phyloP scores from a whole-genome alignment of 2,797 vertebrate species.

The Schizopygopsis malacanthus region DNA sequence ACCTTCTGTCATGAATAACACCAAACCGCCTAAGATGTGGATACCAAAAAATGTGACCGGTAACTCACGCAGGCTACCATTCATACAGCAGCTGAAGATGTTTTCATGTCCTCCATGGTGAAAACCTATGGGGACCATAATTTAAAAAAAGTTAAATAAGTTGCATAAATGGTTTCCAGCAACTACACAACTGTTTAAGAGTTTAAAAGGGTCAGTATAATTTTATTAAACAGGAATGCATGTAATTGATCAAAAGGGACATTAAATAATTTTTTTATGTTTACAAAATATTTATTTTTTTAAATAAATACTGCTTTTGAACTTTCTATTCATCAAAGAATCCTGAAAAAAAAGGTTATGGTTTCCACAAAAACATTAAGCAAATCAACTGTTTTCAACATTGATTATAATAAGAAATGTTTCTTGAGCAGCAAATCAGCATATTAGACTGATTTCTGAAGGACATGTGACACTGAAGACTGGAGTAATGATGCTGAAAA shows the following conservation, averaged over 20 bases:
- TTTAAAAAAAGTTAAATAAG: neutral
- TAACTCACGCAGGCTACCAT: slow-evolving; percentile 82
- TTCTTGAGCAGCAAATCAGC: no score
- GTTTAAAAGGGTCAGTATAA: neutral
- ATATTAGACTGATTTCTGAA: no score
- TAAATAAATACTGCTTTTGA: neutral
- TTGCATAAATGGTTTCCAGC: neutral
- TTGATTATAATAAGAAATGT: neutral
- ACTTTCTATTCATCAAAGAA: neutral
- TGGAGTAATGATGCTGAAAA: neutral
- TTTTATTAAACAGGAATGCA: neutral
- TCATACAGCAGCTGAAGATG: slow-evolving; percentile 89
- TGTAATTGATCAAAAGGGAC: neutral
- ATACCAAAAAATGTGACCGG: slow-evolving; percentile 92
- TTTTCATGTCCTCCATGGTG: slow-evolving; percentile 71
- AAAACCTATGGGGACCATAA: neutral
- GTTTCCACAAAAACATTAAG: neutral
- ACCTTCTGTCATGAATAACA: slow-evolving; percentile 97
- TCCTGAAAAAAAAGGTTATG: neutral
- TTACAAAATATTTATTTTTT: neutral
- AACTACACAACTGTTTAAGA: neutral
- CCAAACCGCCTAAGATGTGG: slow-evolving; percentile 89
- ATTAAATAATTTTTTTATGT: neutral
- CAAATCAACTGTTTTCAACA: neutral
- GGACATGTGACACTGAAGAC: no score